Percentiles rank a stretch among this genome's conserved stretches.
These are phyloP conservation scores for Pristionchus pacificus DNA, from an alignment of 1,140 invertebrate genomes.

Conservation along the genomic window DNA sequence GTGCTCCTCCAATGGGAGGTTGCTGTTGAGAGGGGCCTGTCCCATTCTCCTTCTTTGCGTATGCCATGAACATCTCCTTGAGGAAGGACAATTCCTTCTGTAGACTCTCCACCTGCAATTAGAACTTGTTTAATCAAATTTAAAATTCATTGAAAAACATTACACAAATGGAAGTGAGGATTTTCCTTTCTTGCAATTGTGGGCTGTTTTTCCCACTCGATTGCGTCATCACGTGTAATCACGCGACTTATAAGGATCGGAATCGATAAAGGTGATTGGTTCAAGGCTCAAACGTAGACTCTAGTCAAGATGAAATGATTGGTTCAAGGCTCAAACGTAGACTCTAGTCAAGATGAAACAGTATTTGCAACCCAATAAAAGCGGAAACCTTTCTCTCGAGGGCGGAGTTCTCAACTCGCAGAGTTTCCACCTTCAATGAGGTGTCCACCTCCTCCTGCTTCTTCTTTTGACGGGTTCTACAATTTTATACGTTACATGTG, in stretches of 20 bases:
- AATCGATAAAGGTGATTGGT: too few species aligned
- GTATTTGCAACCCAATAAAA: constrained; percentile 7
- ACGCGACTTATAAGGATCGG: too few species aligned
- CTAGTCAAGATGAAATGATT: constrained; percentile 1
- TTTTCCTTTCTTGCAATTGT: too few species aligned
- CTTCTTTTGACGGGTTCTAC: constrained; percentile 36
- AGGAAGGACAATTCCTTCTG: constrained; percentile 37
- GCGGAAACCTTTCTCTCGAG: constrained; percentile 34
- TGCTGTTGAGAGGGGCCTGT: too few species aligned
- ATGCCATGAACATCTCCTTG: constrained; percentile 41
- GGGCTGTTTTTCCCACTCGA: constrained; percentile 4
- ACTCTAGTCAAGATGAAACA: constrained; percentile 3
- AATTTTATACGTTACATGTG: not conserved
- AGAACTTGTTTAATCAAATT: not conserved
- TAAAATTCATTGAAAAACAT: too few species aligned
- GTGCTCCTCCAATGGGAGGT: too few species aligned
- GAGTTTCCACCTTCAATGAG: constrained; percentile 27
- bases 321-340: too few species aligned
- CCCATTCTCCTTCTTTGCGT: constrained; percentile 35
- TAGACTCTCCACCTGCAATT: constrained; percentile 28
- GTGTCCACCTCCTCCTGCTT: constrained; percentile 37
- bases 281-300: constrained; percentile 1
- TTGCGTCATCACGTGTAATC: too few species aligned
- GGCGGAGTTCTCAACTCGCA: constrained; percentile 29
- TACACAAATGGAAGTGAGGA: too few species aligned